Percentiles rank a stretch among this genome's conserved stretches.
Conservation (phyloP, 2,113 vertebrate species). For the Podilymbus podiceps region DNA sequence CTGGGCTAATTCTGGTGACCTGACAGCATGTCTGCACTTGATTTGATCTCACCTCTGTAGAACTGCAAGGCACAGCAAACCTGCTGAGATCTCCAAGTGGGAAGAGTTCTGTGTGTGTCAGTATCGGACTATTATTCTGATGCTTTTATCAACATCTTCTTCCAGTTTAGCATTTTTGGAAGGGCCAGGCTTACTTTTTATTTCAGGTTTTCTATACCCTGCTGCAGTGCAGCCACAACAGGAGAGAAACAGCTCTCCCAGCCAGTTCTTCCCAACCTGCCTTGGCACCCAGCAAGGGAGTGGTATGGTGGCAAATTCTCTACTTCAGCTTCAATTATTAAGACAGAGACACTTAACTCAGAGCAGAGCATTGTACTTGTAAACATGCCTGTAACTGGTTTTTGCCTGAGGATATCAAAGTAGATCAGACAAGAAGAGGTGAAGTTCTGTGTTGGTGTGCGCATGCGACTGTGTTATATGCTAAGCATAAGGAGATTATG, state of each 20-base stretch:
- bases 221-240: background rate
- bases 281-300: background rate
- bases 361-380: background rate
- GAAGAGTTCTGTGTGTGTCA: slow-evolving; percentile 2
- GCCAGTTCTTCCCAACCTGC: background rate
- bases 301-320: background rate
- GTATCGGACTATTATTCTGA: background rate
- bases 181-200: background rate
- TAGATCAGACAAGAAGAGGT: background rate
- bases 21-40: background rate
- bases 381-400: background rate
- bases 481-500: background rate
- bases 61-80: slow-evolving; percentile 11
- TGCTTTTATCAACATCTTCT: background rate
- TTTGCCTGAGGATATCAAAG: background rate
- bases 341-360: background rate
- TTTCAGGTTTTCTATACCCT: background rate
- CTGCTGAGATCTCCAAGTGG: background rate
- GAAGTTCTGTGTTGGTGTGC: background rate
- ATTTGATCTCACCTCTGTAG: background rate
- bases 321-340: background rate
- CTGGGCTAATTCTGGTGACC: background rate
- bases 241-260: background rate
- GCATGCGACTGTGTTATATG: fast-evolving
- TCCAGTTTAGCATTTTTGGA: background rate